Percentiles rank a stretch among this genome's conserved stretches.
phyloP scores from a whole-genome alignment of 2,797 vertebrate genomes.

The Ceryle rudis region DNA sequence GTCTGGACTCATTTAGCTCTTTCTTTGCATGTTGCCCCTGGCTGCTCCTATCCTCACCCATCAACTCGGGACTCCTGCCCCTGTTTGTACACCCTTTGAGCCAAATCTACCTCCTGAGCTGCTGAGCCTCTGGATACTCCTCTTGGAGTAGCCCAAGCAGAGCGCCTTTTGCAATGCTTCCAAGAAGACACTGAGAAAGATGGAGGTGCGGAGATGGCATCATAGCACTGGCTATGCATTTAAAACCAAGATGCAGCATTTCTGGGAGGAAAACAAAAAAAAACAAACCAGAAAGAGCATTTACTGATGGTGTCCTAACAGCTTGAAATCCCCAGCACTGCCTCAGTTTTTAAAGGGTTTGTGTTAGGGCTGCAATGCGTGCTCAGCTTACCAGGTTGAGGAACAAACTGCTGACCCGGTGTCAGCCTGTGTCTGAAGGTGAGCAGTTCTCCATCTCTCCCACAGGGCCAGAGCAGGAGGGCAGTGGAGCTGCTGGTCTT shows the following conservation, averaged over 20 bases:
- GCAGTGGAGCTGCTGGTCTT: not conserved
- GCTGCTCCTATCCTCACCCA: not conserved
- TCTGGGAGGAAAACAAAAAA: not conserved
- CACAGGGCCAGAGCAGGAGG: not conserved
- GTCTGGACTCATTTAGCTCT: not conserved
- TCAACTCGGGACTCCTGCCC: not conserved
- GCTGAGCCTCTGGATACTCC: not conserved
- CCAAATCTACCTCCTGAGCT: not conserved
- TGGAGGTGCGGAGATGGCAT: accelerated
- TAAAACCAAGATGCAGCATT: not conserved
- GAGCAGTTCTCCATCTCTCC: not conserved
- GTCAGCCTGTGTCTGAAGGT: not conserved
- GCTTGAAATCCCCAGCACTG: not conserved
- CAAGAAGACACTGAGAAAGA: not conserved
- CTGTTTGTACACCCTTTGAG: not conserved
- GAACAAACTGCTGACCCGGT: not conserved
- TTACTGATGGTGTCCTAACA: not conserved
- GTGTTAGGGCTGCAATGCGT: not conserved
- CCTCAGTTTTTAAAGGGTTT: not conserved
- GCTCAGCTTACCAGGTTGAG: not conserved
- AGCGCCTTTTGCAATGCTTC: not conserved
- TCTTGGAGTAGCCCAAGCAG: not conserved
- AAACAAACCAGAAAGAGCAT: too few relatives aligned
- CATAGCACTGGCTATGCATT: not conserved
- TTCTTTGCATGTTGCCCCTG: not conserved